Evolutionary conservation across 1,140 invertebrate species (phyloP), one percentile per base, ranked within the genome.

Genomic region (Linepithema humile): DNA sequence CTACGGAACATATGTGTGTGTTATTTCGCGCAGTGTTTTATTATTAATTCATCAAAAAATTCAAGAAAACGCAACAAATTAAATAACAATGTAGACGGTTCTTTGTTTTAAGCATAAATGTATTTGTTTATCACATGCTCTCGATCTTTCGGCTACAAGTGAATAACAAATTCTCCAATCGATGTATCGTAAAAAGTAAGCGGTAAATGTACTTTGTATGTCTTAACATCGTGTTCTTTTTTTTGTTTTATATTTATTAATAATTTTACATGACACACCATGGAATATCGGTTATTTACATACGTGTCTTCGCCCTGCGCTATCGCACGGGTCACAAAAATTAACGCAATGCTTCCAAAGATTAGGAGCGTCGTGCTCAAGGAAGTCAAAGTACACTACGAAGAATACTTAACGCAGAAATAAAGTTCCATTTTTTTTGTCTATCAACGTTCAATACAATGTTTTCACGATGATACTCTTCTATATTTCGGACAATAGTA

Each of bases 171-270:
- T 77, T 65, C 35, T 88, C 29, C 45, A 67, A 90, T 85, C 72
- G 67, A 32, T 78, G 55, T 89, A 85, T 86, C 64, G 82, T 90
- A 83, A 77, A 88, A 80, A 85, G 87, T 85, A 88, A 88, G 70
- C 60, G 82, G 26, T 59, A 86, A 67, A 87, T 80, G 59, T 72
- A 85, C 35, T 67, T 85, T 26, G 32, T 69, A 70, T 86, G 53
- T 85, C 48, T 65, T 87, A 84, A 20, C n/a, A 69, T 57, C 59
- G 53, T 82, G 84, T 87, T 85, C 87, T 87, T 65, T 84, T 89
- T 90, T 91, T 85, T 74, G 84, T 86, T 86, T 91, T 84, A 82
- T 85, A 91, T 92, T 92, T 87, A 89, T 93, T 92, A 85, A 90
- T 91, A 90, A 91, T 91, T 90, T 91, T 91, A 91, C 90, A 91